These are phyloP conservation scores for Druon quercuslanigerum DNA, from an alignment of 1,140 invertebrate genomes.

Conservation along the genomic window DNA sequence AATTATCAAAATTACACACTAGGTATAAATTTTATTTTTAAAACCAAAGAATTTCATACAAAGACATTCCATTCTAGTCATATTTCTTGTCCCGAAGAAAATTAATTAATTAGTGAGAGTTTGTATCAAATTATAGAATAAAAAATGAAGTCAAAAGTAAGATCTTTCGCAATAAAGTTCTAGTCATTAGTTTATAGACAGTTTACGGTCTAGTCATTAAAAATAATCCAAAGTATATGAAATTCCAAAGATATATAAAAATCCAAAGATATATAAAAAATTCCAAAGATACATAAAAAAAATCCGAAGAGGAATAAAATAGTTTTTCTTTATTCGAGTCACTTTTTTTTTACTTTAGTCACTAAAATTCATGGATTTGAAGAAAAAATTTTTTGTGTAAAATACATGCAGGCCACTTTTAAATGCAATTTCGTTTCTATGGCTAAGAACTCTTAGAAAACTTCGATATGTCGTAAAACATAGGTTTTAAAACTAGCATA, in stretches of 20 bases:
- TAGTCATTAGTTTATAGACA: constrained; percentile 37
- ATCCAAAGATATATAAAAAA: background rate
- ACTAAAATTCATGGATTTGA: constrained; percentile 29
- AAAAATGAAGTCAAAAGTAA: constrained; percentile 26
- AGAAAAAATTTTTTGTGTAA: constrained; percentile 44
- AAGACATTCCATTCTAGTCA: background rate
- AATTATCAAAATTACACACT: no score
- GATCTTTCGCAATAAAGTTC: constrained; percentile 27
- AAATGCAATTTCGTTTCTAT: constrained; percentile 59
- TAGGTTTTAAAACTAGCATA: constrained; percentile 38
- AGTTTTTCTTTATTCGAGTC: background rate
- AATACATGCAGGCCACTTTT: constrained; percentile 62
- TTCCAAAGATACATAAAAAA: background rate
- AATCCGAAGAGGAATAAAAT: background rate
- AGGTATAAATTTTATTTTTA: no score
- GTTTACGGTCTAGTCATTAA: constrained; percentile 27
- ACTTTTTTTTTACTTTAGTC: constrained; percentile 21
- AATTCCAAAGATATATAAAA: background rate
- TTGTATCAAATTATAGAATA: constrained; percentile 23
- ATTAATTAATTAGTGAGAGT: constrained; percentile 26
- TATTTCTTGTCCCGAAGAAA: background rate
- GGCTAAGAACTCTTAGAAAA: constrained; percentile 33
- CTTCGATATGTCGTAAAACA: constrained; percentile 26
- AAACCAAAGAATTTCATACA: background rate
- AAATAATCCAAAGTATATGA: background rate